These are phyloP conservation scores for Archips xylosteana DNA, from an alignment of 2,888 invertebrate genomes.

Conservation along the genomic window DNA sequence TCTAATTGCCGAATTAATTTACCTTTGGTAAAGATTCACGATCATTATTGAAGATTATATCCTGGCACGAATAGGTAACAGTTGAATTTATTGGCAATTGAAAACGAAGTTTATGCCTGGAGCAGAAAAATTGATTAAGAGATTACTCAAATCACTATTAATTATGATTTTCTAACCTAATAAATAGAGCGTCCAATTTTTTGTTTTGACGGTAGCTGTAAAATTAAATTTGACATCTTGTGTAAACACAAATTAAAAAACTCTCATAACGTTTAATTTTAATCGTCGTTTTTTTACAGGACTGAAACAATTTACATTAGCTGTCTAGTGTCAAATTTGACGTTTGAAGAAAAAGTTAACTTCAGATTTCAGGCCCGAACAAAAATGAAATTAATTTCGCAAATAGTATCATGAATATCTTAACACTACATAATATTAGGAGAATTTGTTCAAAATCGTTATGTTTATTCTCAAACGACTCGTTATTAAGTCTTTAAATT, in stretches of 20 bases:
- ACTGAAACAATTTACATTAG: not conserved
- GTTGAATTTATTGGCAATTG: too few relatives aligned
- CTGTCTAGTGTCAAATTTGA: slow-evolving; percentile 29
- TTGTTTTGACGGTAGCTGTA: too few relatives aligned
- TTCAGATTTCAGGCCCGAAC: slow-evolving; percentile 23
- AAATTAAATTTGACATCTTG: too few relatives aligned
- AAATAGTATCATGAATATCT: slow-evolving; percentile 59
- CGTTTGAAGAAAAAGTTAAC: slow-evolving; percentile 16
- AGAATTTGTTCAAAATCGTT: slow-evolving; percentile 61
- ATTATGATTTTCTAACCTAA: too few relatives aligned
- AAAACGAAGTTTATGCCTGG: too few relatives aligned
- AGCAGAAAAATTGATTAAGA: too few relatives aligned
- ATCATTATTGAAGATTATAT: too few relatives aligned
- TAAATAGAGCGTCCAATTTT: too few relatives aligned
- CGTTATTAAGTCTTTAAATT: slow-evolving; percentile 57
- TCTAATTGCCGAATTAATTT: not conserved
- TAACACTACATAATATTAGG: slow-evolving; percentile 50
- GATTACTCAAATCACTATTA: too few relatives aligned
- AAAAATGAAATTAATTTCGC: slow-evolving; percentile 57
- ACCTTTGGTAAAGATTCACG: not conserved
- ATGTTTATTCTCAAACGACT: slow-evolving; percentile 70
- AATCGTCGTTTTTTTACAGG: slow-evolving; percentile 2
- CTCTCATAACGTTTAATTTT: not conserved
- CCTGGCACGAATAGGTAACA: too few relatives aligned
- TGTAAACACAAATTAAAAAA: not conserved